phyloP scores from a whole-genome alignment of 1,140 invertebrate species.

The Globodera rostochiensis region DNA sequence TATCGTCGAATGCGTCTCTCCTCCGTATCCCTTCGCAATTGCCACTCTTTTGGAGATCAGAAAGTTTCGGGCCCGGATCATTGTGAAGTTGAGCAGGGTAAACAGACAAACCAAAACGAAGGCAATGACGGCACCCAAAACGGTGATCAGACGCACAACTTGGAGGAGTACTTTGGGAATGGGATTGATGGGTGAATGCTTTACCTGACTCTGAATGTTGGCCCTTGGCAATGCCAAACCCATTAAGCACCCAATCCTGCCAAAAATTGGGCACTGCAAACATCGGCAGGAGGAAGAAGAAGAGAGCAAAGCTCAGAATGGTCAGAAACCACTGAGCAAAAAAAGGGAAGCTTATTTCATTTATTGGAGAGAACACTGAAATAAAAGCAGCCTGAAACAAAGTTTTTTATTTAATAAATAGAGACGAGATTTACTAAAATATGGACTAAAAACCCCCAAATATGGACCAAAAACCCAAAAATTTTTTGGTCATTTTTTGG shows the following conservation, averaged over 20 bases:
- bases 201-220: background rate
- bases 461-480: no score
- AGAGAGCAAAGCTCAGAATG: background rate
- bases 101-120: background rate
- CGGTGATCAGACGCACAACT: background rate
- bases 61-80: slow-evolving; percentile 1
- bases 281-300: slow-evolving; percentile 2
- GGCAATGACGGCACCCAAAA: background rate
- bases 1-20: background rate
- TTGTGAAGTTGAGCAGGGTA: slow-evolving; percentile 1
- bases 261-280: background rate
- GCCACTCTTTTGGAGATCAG: slow-evolving; percentile 4
- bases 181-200: background rate
- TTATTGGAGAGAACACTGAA: background rate
- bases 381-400: background rate
- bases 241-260: background rate
- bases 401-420: no score
- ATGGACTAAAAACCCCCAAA: no score
- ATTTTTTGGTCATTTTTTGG: no score
- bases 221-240: background rate
- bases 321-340: background rate
- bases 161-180: background rate
- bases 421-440: no score
- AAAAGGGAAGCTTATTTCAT: background rate
- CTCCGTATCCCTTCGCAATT: background rate